phyloP scores from a whole-genome alignment of 2,888 invertebrate genomes.

The Neoaliturus tenellus region DNA sequence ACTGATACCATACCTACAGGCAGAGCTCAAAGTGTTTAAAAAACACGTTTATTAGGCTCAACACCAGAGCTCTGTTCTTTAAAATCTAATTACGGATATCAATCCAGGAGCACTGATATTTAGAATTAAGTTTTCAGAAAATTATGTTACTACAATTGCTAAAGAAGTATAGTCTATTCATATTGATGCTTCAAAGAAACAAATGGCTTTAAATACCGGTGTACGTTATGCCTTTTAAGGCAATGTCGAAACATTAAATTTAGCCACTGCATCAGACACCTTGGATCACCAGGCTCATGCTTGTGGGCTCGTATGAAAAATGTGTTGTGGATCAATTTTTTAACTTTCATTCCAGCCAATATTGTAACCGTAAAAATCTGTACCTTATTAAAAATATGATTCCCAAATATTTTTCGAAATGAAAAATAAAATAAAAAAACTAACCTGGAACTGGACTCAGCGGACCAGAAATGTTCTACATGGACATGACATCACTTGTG shows the following conservation, averaged over 20 bases:
- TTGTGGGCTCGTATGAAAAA: too few species aligned
- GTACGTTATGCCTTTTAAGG: neutral
- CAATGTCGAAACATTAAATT: neutral
- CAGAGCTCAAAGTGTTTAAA: too few species aligned
- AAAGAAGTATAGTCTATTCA: neutral
- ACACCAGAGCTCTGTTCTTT: neutral
- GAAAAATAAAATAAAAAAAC: too few species aligned
- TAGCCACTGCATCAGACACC: neutral
- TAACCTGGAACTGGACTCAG: too few species aligned
- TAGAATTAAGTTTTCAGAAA: neutral
- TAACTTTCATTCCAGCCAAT: too few species aligned
- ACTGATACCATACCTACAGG: too few species aligned
- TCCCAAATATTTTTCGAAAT: too few species aligned
- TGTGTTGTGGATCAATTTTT: too few species aligned
- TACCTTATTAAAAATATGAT: too few species aligned
- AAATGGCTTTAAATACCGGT: neutral
- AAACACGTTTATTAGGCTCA: neutral
- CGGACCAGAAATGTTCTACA: too few species aligned
- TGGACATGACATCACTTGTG: too few species aligned
- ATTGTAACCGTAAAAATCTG: too few species aligned
- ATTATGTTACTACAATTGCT: neutral
- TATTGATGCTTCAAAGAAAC: conserved; percentile 5
- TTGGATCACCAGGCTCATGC: neutral
- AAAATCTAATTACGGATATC: neutral
- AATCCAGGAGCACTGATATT: neutral